Evolutionary conservation across 1,140 invertebrate species (phyloP).

Genomic region (Macrobrachium rosenbergii): DNA sequence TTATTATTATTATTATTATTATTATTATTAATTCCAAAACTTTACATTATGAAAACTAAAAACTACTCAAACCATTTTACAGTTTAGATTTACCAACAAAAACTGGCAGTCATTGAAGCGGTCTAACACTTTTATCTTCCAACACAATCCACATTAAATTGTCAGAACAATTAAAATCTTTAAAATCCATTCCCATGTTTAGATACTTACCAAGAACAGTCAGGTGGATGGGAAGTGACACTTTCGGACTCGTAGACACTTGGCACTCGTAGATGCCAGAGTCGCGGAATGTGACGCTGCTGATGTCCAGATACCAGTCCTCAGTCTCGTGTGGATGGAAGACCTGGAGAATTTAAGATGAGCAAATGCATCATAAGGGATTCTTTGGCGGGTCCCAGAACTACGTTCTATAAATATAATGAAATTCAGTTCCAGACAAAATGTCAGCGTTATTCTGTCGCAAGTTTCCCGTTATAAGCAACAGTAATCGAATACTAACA

Average conservation of each 20-base stretch:
- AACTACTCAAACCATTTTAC: too few relatives aligned
- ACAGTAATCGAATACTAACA: too few relatives aligned
- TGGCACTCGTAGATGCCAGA: constrained; percentile 72
- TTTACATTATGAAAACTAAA: too few relatives aligned
- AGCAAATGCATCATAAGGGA: neutral
- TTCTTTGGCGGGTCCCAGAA: neutral
- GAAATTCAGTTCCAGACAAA: too few relatives aligned
- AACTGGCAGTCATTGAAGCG: too few relatives aligned
- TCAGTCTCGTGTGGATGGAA: constrained; percentile 72
- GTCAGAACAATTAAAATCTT: neutral
- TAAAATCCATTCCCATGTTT: too few relatives aligned
- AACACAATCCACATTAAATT: neutral
- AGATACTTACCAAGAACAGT: constrained; percentile 59
- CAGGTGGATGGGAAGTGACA: constrained; percentile 61
- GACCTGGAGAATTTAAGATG: constrained; percentile 27
- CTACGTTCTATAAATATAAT: neutral
- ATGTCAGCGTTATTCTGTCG: too few relatives aligned
- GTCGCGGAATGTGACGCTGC: constrained; percentile 77
- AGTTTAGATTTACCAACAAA: too few relatives aligned
- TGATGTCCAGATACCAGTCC: constrained; percentile 77
- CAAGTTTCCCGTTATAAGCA: too few relatives aligned
- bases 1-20: too few relatives aligned
- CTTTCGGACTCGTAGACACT: constrained; percentile 68
- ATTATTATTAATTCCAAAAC: too few relatives aligned
- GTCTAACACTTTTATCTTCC: too few relatives aligned